These are phyloP conservation scores for Torymus aiolomorphi DNA, from an alignment of 2,888 invertebrate species.

Conservation along the genomic window DNA sequence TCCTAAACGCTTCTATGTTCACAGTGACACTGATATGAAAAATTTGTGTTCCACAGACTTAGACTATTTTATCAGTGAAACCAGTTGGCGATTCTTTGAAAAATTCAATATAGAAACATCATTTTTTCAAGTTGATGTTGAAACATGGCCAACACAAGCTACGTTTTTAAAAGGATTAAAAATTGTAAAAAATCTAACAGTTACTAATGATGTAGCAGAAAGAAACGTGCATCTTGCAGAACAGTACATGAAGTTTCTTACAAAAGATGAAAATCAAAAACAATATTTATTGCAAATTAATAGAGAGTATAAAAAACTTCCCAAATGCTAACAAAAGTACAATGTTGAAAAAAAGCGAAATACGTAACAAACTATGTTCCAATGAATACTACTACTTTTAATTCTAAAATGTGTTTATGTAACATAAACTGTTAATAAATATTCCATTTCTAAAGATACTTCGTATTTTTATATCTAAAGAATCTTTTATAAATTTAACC, in stretches of 20 bases:
- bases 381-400: too few species aligned
- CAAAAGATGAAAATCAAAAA: background rate
- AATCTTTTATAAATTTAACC: too few species aligned
- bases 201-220: background rate
- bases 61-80: conserved; percentile 4
- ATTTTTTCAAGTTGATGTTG: background rate
- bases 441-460: too few species aligned
- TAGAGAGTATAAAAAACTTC: too few species aligned
- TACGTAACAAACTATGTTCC: too few species aligned
- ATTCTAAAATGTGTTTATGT: too few species aligned
- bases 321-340: too few species aligned
- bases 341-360: too few species aligned
- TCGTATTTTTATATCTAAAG: too few species aligned
- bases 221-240: background rate
- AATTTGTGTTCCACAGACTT: background rate
- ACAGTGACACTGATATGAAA: background rate
- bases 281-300: background rate
- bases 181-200: background rate
- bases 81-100: background rate
- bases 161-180: background rate
- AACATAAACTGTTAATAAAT: too few species aligned
- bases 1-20: background rate
- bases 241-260: background rate
- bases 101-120: background rate
- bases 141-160: background rate